Base-by-base conservation (phyloP, 2,797 vertebrate genomes). In the Centropyge bicolor region DNA sequence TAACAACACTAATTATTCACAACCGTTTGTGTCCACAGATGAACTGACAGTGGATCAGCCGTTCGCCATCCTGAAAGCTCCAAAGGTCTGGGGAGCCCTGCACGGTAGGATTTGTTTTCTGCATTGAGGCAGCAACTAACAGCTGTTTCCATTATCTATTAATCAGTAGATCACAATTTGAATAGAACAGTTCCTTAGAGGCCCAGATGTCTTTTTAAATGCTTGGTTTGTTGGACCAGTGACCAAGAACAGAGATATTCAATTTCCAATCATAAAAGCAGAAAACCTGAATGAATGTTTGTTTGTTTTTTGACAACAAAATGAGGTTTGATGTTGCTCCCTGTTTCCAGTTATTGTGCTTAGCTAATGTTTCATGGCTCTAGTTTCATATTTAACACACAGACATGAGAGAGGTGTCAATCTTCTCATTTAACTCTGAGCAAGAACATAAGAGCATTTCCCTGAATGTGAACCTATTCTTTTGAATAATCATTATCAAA, bases 51-150 rank as follows among this genome's bases (percentile, higher is more conserved):
- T 99, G 80, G 80, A 91, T 78, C 91, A 90, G 61, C 92, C 96
- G 1, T 74, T 91, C 45, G 96, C 98, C 65, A 7, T 95, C 51
- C 92, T 99, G 59, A 97, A 96, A 86, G 97, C 98, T 17, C 74
- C 92, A 2, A 96, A 91, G 62, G 96, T 99, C 19, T 99, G 98
- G 98, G 98, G 98, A 87, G 97, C 96, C 41, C 92, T 99, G 86
- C 95, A 96, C 87, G 98, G 98, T 99, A 94, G 87, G 82, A 35
- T 1, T 1, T 24, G 4, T 6, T 38, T 64, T 56, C 16, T 51
- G 17, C 49, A 38, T 38, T 4, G 2, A 6, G 0, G 36, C 20
- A 19, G 36, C 8, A 35, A 8, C 6, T 3, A 51, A 31, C 49
- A 20, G 2, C n/a, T 17, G 14, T 43, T 40, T 38, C 11, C 17